Evolutionary conservation across 35 echinoderm and acorn worm genomes (phyloP), one percentile per base, ranked within the genome.

Genomic region (Lytechinus pictus): DNA sequence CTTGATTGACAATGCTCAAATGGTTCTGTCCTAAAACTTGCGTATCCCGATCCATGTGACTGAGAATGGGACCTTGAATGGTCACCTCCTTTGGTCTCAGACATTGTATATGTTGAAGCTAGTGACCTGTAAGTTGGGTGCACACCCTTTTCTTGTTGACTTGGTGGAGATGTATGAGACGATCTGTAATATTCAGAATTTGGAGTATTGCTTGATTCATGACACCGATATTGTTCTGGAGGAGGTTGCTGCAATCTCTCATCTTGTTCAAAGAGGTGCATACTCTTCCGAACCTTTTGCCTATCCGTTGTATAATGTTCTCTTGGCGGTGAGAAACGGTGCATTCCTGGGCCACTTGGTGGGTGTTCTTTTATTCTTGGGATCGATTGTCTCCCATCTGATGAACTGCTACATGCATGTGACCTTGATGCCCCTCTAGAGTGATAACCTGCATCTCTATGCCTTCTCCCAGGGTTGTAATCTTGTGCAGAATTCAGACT

Each of bases 1-100:
- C 66, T n/a, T n/a, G 66, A 79, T 7, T 79, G 66, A 79, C 19
- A 79, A 79, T 79, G 16, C 33, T 44, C 33, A 44, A 44, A 44
- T 44, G 33, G 33, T 44, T 44, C 33, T 44, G 33, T 44, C 33
- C 33, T 44, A 44, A 44, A 44, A 44, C 33, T 44, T 44, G 33
- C 33, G 2, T 44, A 44, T 44, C 33, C 33, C 33, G 33, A 44
- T 44, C 2, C 33, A 44, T 44, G 33, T 44, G 33, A 79, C 16
- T 79, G 66, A 79, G 66, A 79, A 79, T 79, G 16, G n/a, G 66
- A 79, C 66, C 66, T 79, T 79, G 66, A 79, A 79, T 79, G 66
- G 3, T 79, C 16, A n/a, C 66, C 66, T 79, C n/a, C 19, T 79
- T 79, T 24, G 1, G 16, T n/a, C 66, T 2, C 19, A 79, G 66